phyloP scores from a whole-genome alignment of 2,888 invertebrate species.

The Caenorhabditis sp. region DNA sequence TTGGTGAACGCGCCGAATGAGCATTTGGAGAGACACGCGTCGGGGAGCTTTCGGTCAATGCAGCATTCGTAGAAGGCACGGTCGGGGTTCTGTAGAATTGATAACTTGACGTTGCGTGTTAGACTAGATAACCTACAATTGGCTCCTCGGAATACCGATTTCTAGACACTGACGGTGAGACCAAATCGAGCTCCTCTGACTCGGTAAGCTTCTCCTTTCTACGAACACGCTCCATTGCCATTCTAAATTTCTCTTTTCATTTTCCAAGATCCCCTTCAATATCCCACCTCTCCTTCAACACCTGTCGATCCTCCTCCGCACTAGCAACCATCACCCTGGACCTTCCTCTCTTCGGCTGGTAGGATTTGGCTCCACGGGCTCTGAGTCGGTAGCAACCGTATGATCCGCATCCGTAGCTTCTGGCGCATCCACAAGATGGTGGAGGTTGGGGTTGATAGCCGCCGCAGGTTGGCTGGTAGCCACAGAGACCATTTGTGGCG shows the following conservation, averaged over 20 bases:
- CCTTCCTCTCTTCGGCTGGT: slow-evolving; percentile 66
- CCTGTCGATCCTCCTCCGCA: slow-evolving; percentile 62
- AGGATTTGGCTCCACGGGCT: slow-evolving; percentile 73
- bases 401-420: slow-evolving; percentile 71
- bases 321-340: slow-evolving; percentile 50
- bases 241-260: slow-evolving; percentile 13
- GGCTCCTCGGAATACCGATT: slow-evolving; percentile 41
- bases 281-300: slow-evolving; percentile 64
- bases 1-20: slow-evolving; percentile 75
- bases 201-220: slow-evolving; percentile 56
- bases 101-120: neutral
- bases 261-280: neutral
- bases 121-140: slow-evolving; percentile 40
- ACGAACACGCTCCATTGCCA: slow-evolving; percentile 60
- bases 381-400: slow-evolving; percentile 74
- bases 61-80: slow-evolving; percentile 80
- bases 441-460: slow-evolving; percentile 61
- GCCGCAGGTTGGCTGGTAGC: slow-evolving; percentile 70
- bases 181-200: slow-evolving; percentile 62
- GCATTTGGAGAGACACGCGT: slow-evolving; percentile 80
- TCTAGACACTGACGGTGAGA: slow-evolving; percentile 61
- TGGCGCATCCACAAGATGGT: slow-evolving; percentile 63
- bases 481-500: slow-evolving; percentile 78
- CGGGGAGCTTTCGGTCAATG: slow-evolving; percentile 79
- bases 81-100: slow-evolving; percentile 77